These are phyloP conservation scores for Indicator indicator DNA, from an alignment of 2,113 vertebrate genomes.

Conservation along the genomic window DNA sequence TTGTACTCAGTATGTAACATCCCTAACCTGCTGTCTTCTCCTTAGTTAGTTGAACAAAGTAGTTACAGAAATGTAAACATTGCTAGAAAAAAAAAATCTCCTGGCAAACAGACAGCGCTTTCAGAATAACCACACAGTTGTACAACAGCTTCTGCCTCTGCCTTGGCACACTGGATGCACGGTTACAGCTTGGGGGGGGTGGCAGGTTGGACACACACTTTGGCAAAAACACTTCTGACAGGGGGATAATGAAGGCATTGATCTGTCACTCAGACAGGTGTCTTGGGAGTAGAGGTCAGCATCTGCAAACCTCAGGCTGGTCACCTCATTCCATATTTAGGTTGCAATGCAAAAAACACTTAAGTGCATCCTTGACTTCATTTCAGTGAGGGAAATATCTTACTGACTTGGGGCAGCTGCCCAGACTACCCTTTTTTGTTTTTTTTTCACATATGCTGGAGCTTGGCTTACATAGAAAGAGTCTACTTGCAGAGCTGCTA, in stretches of 20 bases:
- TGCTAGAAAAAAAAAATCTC: neutral
- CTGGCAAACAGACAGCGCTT: neutral
- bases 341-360: neutral
- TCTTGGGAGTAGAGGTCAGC: neutral
- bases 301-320: neutral
- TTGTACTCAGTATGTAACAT: neutral
- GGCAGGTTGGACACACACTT: neutral
- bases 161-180: rapidly evolving
- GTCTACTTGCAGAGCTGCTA: neutral
- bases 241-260: neutral
- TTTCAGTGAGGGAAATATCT: neutral
- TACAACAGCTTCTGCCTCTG: neutral
- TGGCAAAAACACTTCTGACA: neutral
- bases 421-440: neutral
- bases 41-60: conserved; percentile 5
- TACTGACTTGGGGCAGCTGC: neutral
- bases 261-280: neutral
- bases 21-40: neutral
- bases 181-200: rapidly evolving
- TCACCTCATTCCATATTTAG: neutral
- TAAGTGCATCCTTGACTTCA: neutral
- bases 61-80: conserved; percentile 7
- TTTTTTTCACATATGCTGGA: neutral
- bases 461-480: neutral
- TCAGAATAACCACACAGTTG: neutral